Evolutionary conservation across 1,140 invertebrate genomes (phyloP).

Genomic region (Babylonia areolata): DNA sequence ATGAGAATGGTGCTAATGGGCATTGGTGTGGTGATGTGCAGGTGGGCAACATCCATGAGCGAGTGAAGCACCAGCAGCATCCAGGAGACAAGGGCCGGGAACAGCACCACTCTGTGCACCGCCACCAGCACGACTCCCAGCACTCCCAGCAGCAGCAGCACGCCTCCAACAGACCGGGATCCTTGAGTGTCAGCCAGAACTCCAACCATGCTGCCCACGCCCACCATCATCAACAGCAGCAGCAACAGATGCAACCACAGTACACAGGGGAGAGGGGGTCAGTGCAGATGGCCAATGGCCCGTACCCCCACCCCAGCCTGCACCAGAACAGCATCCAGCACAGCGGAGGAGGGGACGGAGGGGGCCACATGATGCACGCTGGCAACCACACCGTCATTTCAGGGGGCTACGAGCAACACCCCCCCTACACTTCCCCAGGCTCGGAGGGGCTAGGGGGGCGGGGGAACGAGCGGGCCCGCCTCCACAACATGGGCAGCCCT

Average conservation of each 20-base stretch:
- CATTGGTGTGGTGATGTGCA: no score
- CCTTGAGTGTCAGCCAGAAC: slow-evolving; percentile 16
- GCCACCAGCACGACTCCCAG: neutral
- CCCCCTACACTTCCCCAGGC: neutral
- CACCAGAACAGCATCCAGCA: slow-evolving; percentile 27
- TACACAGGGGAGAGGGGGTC: slow-evolving; percentile 4
- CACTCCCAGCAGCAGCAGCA: neutral
- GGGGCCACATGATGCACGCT: neutral
- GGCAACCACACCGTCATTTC: neutral
- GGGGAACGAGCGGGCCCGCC: neutral
- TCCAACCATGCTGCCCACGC: slow-evolving; percentile 25
- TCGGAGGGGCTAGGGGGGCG: neutral
- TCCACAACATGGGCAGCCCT: slow-evolving; percentile 43
- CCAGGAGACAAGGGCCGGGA: neutral
- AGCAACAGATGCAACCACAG: slow-evolving; percentile 77
- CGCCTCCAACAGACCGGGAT: slow-evolving; percentile 5
- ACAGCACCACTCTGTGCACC: neutral
- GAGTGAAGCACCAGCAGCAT: slow-evolving; percentile 5
- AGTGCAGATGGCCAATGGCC: slow-evolving; percentile 39
- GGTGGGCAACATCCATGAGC: slow-evolving; percentile 36
- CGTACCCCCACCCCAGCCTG: slow-evolving; percentile 30
- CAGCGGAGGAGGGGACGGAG: neutral
- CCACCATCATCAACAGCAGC: slow-evolving; percentile 21
- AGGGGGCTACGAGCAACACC: neutral
- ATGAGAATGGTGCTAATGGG: no score